Conservation (phyloP, 2,888 invertebrate genomes). For the Drosophila ezoana region DNA sequence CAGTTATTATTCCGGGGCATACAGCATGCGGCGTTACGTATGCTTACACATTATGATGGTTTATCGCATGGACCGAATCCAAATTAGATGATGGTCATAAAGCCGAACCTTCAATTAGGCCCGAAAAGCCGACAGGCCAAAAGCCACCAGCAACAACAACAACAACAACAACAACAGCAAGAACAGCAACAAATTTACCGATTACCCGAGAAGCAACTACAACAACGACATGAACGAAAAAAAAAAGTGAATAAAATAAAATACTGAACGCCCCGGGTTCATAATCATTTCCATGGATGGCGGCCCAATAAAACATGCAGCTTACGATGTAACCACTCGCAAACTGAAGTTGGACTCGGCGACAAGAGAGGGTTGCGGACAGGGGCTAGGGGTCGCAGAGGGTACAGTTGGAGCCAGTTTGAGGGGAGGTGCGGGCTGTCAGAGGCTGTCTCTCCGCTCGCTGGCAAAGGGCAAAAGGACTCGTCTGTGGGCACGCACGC, state of each 20-base stretch:
- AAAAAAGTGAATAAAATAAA: slow-evolving; percentile 21
- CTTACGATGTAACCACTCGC: slow-evolving; percentile 60
- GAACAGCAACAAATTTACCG: slow-evolving; percentile 44
- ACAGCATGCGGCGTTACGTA: slow-evolving; percentile 16
- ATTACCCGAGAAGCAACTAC: slow-evolving; percentile 35
- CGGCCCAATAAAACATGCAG: slow-evolving; percentile 73
- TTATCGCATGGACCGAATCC: slow-evolving; percentile 57
- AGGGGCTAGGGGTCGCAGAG: neutral
- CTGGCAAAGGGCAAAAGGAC: slow-evolving; percentile 45
- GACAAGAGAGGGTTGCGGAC: neutral
- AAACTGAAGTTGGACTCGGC: slow-evolving; percentile 23
- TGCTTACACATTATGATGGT: slow-evolving; percentile 46
- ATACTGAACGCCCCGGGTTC: slow-evolving; percentile 45
- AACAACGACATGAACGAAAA: slow-evolving; percentile 7
- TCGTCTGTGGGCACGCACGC: slow-evolving; percentile 67
- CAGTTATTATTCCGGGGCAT: slow-evolving; percentile 44
- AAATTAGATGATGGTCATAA: slow-evolving; percentile 61
- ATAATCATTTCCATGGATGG: slow-evolving; percentile 61
- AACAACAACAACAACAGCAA: slow-evolving; percentile 37
- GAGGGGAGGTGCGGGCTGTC: neutral
- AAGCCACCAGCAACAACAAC: slow-evolving; percentile 34
- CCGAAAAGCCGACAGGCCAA: slow-evolving; percentile 27
- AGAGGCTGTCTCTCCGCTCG: neutral
- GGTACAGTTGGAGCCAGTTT: neutral
- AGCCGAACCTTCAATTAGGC: slow-evolving; percentile 61